Conservation (phyloP, 2,888 invertebrate genomes). For the Rhaphigaster nebulosa region DNA sequence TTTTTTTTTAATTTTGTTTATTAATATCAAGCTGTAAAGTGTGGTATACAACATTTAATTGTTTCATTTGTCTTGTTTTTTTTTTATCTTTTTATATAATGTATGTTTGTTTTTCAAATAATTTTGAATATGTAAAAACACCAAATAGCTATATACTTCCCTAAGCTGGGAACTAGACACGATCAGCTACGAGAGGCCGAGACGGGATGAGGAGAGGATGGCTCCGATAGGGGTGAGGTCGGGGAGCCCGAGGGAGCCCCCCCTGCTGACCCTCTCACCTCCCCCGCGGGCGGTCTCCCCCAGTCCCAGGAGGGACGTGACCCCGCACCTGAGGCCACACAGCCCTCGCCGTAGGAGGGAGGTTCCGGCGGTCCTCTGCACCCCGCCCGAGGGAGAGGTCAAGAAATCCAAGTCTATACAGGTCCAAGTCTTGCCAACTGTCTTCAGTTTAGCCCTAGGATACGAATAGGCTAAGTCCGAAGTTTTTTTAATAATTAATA, state of each 20-base stretch:
- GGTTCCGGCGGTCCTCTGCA: conserved; percentile 35
- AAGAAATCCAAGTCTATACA: conserved; percentile 57
- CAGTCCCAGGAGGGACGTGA: conserved; percentile 45
- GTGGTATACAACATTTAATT: background rate
- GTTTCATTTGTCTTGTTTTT: background rate
- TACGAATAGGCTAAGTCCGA: too few species aligned
- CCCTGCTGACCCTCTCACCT: conserved; percentile 61
- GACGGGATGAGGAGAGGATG: conserved; percentile 47
- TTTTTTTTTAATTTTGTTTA: background rate
- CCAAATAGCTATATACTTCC: background rate
- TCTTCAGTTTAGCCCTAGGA: too few species aligned
- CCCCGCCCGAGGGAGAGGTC: conserved; percentile 45
- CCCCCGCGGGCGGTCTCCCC: conserved; percentile 58
- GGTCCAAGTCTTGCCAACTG: background rate
- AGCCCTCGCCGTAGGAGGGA: background rate
- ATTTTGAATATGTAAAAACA: background rate
- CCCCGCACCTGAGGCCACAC: conserved; percentile 40
- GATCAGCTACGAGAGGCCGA: background rate
- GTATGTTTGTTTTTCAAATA: background rate
- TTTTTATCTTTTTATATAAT: background rate
- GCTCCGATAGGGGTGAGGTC: conserved; percentile 52
- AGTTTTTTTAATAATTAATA: too few species aligned
- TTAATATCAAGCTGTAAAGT: background rate
- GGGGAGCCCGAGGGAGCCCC: conserved; percentile 60
- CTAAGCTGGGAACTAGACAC: background rate